A percentile compares a stretch with the other conserved stretches of the same genome.
Conservation (phyloP, 2,797 vertebrate genomes). For the Sebastes iracundus region DNA sequence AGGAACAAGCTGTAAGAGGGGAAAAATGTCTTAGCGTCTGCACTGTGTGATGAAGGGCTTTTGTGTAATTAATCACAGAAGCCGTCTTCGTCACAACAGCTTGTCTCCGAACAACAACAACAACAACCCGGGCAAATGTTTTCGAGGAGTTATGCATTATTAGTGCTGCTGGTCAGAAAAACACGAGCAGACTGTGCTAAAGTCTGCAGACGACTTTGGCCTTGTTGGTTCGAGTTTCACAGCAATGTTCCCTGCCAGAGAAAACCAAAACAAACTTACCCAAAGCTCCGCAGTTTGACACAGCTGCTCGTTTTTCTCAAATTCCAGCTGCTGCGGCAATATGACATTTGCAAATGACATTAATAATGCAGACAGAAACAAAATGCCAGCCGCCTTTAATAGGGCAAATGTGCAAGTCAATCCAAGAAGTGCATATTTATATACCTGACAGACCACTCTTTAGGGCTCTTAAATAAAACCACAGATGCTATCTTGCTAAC, state of each 20-base stretch:
- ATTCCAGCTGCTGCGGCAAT: slow-evolving; percentile 11
- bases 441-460: not conserved
- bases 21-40: not conserved
- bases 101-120: slow-evolving; percentile 17
- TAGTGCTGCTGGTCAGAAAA: slow-evolving; percentile 43
- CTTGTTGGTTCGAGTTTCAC: slow-evolving; percentile 26
- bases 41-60: slow-evolving; percentile 1
- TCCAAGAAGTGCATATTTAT: not conserved
- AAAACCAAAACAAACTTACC: slow-evolving; percentile 39
- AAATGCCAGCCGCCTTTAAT: not conserved
- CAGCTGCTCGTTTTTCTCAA: slow-evolving; percentile 15
- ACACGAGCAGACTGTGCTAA: slow-evolving; percentile 1
- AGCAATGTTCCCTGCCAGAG: slow-evolving; percentile 24
- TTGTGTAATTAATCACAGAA: slow-evolving; percentile 39
- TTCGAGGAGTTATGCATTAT: slow-evolving; percentile 30
- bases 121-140: slow-evolving; percentile 8
- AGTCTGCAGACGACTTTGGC: slow-evolving; percentile 14
- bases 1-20: not conserved
- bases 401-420: not conserved
- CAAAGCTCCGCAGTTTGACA: not conserved
- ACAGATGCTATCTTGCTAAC: not conserved
- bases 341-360: not conserved
- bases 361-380: slow-evolving; percentile 1
- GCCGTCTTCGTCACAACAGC: slow-evolving; percentile 14
- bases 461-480: not conserved